These are phyloP conservation scores for Engraulis encrasicolus DNA, from an alignment of 2,113 vertebrate genomes.

Conservation along the genomic window DNA sequence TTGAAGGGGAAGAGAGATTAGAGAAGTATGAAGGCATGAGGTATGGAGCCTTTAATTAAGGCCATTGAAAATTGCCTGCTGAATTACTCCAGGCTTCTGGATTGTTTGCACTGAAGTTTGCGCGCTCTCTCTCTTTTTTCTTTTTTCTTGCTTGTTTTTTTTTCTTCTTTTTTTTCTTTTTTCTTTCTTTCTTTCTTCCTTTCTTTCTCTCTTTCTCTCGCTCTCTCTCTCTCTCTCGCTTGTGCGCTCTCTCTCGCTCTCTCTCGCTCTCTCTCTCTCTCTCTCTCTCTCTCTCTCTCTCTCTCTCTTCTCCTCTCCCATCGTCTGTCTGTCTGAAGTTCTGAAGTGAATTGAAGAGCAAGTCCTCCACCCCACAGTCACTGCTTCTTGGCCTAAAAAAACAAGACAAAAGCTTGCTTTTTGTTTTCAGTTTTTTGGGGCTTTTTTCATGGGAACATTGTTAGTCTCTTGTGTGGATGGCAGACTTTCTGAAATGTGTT, in stretches of 20 bases:
- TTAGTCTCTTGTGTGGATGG: not conserved
- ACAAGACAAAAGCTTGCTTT: not conserved
- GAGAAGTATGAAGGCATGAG: constrained; percentile 72
- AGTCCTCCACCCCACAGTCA: not conserved
- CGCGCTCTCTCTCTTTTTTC: constrained; percentile 46
- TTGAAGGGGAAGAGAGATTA: constrained; percentile 84
- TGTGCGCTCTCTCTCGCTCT: not conserved
- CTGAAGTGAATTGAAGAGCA: not conserved
- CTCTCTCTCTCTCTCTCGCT: not conserved
- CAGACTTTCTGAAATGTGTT: not conserved
- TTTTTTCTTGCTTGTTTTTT: constrained; percentile 35
- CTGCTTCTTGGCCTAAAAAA: not conserved
- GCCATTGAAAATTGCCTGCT: constrained; percentile 51
- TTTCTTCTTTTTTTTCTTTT: not conserved
- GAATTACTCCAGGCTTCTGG: constrained; percentile 24
- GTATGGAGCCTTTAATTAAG: constrained; percentile 74
- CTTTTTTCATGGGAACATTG: not conserved
- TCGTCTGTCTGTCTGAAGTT: not conserved
- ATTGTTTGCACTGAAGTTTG: constrained; percentile 1
- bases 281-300: not conserved
- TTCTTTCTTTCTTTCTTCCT: not conserved
- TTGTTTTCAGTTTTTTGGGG: not conserved
- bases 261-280: not conserved
- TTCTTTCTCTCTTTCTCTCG: not conserved
- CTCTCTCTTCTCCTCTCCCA: not conserved